phyloP scores from a whole-genome alignment of 2,797 vertebrate species.

The Phataginus tetradactyla region DNA sequence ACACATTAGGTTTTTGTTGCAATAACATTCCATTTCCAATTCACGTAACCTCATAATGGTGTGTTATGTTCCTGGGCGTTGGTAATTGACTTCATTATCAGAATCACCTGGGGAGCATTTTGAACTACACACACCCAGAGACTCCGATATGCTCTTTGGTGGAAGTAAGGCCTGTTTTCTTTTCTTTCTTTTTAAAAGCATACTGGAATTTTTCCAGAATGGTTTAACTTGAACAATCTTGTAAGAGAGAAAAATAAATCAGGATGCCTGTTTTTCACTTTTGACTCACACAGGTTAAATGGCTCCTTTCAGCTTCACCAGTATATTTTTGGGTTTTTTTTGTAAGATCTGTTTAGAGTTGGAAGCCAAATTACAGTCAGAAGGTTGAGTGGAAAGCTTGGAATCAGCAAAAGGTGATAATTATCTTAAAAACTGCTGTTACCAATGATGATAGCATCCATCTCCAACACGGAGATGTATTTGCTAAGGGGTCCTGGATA shows the following conservation, averaged over 20 bases:
- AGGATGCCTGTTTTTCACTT: not conserved
- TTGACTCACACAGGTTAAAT: not conserved
- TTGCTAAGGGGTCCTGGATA: not conserved
- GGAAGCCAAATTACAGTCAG: constrained; percentile 30
- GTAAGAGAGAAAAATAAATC: not conserved
- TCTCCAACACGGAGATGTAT: not conserved
- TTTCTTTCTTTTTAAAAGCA: not conserved
- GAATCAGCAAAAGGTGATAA: not conserved
- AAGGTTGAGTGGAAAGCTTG: constrained; percentile 16
- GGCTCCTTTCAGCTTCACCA: not conserved
- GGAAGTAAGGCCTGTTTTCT: not conserved
- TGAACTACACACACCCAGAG: not conserved
- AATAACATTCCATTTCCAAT: not conserved
- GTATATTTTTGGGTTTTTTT: not conserved
- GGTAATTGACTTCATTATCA: not conserved
- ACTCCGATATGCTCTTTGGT: not conserved
- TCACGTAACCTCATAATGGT: not conserved
- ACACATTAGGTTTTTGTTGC: not conserved
- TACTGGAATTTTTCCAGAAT: constrained; percentile 28
- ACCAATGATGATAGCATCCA: not conserved
- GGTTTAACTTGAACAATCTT: not conserved
- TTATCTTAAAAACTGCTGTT: constrained; percentile 25
- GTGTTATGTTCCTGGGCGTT: not conserved
- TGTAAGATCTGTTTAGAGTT: not conserved
- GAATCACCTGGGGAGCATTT: not conserved